Conservation (phyloP, 92 coral and sea anemone genomes). For the Palythoa heliodiscus region DNA sequence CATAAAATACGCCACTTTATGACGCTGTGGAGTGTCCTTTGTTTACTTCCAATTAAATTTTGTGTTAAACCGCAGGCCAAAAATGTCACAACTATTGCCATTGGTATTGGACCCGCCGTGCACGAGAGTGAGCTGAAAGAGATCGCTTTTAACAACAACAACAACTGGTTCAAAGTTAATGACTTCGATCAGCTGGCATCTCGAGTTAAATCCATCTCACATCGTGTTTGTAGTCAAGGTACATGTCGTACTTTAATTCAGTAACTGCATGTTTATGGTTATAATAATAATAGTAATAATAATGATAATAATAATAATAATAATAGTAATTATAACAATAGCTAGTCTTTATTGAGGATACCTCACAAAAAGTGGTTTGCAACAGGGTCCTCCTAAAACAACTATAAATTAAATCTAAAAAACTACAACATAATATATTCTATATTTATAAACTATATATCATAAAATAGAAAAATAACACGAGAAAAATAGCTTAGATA, state of each 20-base stretch:
- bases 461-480: no score
- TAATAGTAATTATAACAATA: no score
- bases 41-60: not conserved
- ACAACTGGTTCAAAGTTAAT: slow-evolving; percentile 57
- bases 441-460: no score
- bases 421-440: no score
- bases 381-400: no score
- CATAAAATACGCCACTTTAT: not conserved
- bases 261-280: no score
- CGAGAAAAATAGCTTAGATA: no score
- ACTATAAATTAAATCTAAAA: no score
- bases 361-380: no score
- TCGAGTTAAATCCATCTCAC: slow-evolving; percentile 59
- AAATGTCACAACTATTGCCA: slow-evolving; percentile 65
- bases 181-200: slow-evolving; percentile 57
- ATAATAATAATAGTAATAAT: no score
- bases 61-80: slow-evolving; percentile 50
- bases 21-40: not conserved
- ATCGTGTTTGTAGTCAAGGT: slow-evolving; percentile 78
- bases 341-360: no score
- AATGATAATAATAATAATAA: no score
- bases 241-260: not conserved
- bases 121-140: slow-evolving; percentile 58
- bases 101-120: slow-evolving; percentile 71
- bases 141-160: slow-evolving; percentile 61